Evolutionary conservation across 1,140 invertebrate genomes (phyloP).

Genomic region (Pteromalus puparum): DNA sequence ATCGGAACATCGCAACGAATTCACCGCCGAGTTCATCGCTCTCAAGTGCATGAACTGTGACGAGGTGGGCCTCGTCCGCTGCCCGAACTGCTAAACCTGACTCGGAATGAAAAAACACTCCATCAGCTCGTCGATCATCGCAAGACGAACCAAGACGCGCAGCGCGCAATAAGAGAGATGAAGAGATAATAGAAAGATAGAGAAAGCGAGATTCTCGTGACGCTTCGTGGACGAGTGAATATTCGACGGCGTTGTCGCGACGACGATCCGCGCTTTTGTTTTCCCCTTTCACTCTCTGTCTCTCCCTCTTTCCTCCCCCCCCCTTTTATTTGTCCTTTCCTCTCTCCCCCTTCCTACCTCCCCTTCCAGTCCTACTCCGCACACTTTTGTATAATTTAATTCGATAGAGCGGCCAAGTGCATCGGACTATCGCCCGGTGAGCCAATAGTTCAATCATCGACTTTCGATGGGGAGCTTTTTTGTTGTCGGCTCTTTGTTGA

Average conservation of each 20-base stretch:
- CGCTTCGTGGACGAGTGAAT: conserved; percentile 9
- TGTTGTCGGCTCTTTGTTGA: neutral
- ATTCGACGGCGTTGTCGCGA: neutral
- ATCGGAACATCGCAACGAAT: conserved; percentile 94
- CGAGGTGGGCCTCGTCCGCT: conserved; percentile 93
- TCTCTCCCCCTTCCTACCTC: neutral
- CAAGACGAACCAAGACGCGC: neutral
- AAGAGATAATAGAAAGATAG: neutral
- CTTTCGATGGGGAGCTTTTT: neutral
- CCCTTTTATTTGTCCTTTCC: neutral
- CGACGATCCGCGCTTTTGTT: neutral
- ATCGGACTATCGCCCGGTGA: conserved; percentile 18
- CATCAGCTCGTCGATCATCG: neutral
- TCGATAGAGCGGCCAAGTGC: conserved; percentile 5
- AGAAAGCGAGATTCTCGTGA: neutral
- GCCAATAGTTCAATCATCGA: conserved; percentile 34
- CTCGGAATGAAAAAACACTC: neutral
- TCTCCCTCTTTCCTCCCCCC: neutral
- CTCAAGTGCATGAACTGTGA: conserved; percentile 98
- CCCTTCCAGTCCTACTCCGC: neutral
- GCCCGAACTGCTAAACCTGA: conserved; percentile 81
- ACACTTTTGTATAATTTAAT: conserved; percentile 3
- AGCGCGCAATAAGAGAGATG: neutral
- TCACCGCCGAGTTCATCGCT: conserved; percentile 94
- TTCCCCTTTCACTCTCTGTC: neutral